Conservation (phyloP, 2,888 invertebrate genomes). For the Polietes domitor region DNA sequence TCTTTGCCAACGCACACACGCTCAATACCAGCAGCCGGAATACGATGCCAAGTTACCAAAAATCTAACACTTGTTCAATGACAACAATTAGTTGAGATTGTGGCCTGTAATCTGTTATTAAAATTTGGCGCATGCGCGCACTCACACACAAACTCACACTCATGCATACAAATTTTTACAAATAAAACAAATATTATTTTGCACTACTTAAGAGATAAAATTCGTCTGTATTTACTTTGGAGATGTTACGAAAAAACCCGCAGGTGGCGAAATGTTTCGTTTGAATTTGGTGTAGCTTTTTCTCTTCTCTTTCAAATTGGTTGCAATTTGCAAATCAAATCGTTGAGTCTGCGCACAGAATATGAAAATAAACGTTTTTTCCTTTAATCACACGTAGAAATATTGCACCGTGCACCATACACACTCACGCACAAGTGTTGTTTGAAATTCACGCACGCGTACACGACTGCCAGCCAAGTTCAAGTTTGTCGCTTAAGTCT, state of each 20-base stretch:
- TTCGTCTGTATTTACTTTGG: constrained; percentile 18
- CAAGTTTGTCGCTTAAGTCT: constrained; percentile 77
- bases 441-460: constrained; percentile 15
- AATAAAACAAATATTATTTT: constrained; percentile 33
- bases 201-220: constrained; percentile 27
- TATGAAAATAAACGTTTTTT: constrained; percentile 46
- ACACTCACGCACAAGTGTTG: constrained; percentile 13
- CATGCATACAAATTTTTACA: too few relatives aligned
- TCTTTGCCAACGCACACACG: neutral
- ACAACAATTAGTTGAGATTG: constrained; percentile 44
- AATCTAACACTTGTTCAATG: constrained; percentile 47
- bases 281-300: neutral
- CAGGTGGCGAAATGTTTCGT: neutral
- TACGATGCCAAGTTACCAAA: constrained; percentile 29
- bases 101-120: neutral
- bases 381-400: too few relatives aligned
- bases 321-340: too few relatives aligned
- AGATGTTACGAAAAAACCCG: neutral
- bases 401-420: constrained; percentile 14
- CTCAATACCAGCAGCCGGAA: constrained; percentile 1
- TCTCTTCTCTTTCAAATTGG: neutral
- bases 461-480: constrained; percentile 69
- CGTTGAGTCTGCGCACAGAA: neutral
- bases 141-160: neutral
- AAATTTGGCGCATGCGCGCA: neutral